phyloP scores from a whole-genome alignment of 2,113 vertebrate species.

The Rhabdomys dilectus region DNA sequence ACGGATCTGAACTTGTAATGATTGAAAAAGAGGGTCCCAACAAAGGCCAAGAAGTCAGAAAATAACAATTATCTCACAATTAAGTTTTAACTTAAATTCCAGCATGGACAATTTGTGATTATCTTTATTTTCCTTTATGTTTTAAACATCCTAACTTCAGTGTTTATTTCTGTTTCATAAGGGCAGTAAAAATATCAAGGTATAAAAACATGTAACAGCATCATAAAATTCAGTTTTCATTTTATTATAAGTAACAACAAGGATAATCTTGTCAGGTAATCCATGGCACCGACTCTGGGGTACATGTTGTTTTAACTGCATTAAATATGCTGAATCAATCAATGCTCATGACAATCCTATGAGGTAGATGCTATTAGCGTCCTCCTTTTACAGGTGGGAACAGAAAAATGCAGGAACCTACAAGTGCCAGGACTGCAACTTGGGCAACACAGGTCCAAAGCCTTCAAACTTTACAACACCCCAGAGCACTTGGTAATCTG shows the following conservation, averaged over 20 bases:
- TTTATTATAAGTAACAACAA: neutral
- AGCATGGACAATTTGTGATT: neutral
- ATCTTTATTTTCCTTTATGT: constrained; percentile 11
- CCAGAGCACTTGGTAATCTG: neutral
- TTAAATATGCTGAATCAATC: neutral
- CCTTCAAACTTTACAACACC: neutral
- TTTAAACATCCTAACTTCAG: constrained; percentile 45
- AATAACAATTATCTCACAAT: constrained; percentile 28
- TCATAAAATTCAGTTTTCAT: constrained; percentile 21
- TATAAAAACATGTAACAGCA: constrained; percentile 5
- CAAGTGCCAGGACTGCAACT: neutral
- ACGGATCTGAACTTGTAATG: neutral
- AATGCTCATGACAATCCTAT: neutral
- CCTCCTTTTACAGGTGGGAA: neutral
- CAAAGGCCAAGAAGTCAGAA: neutral
- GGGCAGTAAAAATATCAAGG: constrained; percentile 15
- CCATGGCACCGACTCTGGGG: neutral
- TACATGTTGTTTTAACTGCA: neutral
- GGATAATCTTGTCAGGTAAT: constrained; percentile 36
- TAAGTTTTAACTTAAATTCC: constrained; percentile 50
- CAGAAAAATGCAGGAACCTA: neutral
- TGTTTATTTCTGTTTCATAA: constrained; percentile 47
- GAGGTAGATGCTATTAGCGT: neutral
- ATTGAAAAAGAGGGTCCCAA: constrained; percentile 30
- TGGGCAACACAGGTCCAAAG: neutral